Percentiles rank a stretch among this genome's conserved stretches.
phyloP scores from a whole-genome alignment of 2,797 vertebrate species.

The Arctocebus calabarensis region DNA sequence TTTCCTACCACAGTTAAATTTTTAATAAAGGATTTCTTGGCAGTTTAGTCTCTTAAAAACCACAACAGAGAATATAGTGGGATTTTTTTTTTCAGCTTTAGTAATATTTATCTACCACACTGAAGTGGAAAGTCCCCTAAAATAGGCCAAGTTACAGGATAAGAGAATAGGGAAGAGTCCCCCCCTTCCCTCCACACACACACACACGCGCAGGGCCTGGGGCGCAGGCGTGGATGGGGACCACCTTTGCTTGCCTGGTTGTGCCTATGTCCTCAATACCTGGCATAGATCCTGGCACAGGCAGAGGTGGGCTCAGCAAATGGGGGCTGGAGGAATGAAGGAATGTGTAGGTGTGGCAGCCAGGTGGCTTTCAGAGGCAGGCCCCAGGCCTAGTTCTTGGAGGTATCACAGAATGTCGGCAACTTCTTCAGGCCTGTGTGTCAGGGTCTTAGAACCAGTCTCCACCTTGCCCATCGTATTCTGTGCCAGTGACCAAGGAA shows the following conservation, averaged over 20 bases:
- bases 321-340: too few relatives aligned
- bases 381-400: background rate
- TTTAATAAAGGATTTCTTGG: slow-evolving; percentile 71
- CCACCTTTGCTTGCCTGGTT: background rate
- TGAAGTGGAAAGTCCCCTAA: background rate
- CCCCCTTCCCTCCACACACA: rapidly evolving
- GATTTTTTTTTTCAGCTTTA: background rate
- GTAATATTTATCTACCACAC: background rate
- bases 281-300: rapidly evolving
- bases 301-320: background rate
- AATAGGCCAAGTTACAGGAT: background rate
- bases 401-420: background rate
- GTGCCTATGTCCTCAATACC: too few relatives aligned
- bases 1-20: slow-evolving; percentile 72
- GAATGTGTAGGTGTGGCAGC: too few relatives aligned
- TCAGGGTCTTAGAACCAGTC: background rate
- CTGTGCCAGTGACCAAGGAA: background rate
- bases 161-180: background rate
- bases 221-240: background rate
- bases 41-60: slow-evolving; percentile 67
- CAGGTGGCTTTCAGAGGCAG: background rate
- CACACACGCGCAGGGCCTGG: too few relatives aligned
- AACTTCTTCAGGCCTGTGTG: rapidly evolving
- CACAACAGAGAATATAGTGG: slow-evolving; percentile 17
- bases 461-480: background rate